These are phyloP conservation scores for Pheosia tremula DNA, from an alignment of 2,888 invertebrate genomes.

Conservation along the genomic window DNA sequence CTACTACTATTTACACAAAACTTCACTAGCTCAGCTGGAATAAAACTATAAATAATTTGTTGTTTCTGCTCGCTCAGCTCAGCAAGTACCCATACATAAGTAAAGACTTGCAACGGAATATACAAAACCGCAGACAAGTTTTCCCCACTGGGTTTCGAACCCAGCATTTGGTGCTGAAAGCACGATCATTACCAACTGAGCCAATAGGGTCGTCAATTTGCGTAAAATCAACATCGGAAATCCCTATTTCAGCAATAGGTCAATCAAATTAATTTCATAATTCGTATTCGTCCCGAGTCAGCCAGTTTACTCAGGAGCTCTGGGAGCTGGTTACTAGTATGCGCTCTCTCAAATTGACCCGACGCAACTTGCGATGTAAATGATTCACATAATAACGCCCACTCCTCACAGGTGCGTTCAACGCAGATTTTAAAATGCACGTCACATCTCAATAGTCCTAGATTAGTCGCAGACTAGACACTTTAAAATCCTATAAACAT, in stretches of 20 bases:
- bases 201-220: conserved; percentile 13
- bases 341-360: conserved; percentile 59
- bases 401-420: conserved; percentile 20
- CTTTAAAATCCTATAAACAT: conserved; percentile 15
- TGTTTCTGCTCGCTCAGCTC: too few species aligned
- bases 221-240: conserved; percentile 29
- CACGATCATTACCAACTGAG: too few species aligned
- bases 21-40: conserved; percentile 1
- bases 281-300: conserved; percentile 50
- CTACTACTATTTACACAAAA: background rate
- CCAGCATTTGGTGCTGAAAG: too few species aligned
- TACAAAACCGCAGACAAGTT: too few species aligned
- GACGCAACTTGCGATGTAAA: conserved; percentile 54
- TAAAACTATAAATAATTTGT: background rate
- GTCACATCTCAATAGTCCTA: conserved; percentile 13
- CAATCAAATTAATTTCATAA: conserved; percentile 64
- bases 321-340: conserved; percentile 21
- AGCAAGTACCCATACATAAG: too few species aligned
- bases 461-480: conserved; percentile 15
- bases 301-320: conserved; percentile 46
- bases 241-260: conserved; percentile 36
- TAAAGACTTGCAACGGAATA: too few species aligned
- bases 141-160: too few species aligned
- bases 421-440: conserved; percentile 10
- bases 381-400: conserved; percentile 32